Evolutionary conservation across 2,888 invertebrate genomes (phyloP).

Genomic region (Magallana nippona): DNA sequence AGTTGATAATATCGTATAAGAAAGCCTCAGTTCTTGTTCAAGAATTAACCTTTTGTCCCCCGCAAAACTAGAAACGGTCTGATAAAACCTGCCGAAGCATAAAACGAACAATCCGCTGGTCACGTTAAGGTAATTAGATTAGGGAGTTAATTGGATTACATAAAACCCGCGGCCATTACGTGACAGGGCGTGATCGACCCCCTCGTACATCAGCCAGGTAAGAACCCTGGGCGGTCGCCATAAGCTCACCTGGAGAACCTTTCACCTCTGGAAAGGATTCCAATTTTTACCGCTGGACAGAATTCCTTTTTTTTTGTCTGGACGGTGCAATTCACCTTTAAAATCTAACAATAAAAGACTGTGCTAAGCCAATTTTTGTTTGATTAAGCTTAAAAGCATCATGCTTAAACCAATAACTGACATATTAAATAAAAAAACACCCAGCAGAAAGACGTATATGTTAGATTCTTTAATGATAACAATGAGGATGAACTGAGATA

Average conservation of each 20-base stretch:
- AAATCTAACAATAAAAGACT: too few species aligned
- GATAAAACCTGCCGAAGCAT: background rate
- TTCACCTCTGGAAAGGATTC: too few species aligned
- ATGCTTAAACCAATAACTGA: too few species aligned
- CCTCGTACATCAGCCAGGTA: background rate
- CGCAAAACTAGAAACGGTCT: background rate
- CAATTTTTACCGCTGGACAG: too few species aligned
- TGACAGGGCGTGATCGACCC: background rate
- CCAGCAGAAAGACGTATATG: background rate
- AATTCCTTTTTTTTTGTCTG: too few species aligned
- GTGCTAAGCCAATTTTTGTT: too few species aligned
- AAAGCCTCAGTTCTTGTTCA: too few species aligned
- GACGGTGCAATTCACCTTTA: too few species aligned
- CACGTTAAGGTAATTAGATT: background rate
- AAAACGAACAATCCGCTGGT: background rate
- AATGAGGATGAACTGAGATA: background rate
- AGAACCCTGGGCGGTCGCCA: too few species aligned
- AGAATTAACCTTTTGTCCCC: background rate
- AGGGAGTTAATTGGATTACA: slow-evolving; percentile 9
- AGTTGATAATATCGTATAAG: too few species aligned
- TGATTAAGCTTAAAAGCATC: too few species aligned
- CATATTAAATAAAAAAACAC: background rate
- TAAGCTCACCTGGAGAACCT: too few species aligned
- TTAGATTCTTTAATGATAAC: slow-evolving; percentile 26
- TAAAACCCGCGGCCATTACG: slow-evolving; percentile 11